These are phyloP conservation scores for Heliocidaris erythrogramma DNA, from an alignment of 35 echinoderm and acorn worm species.

Conservation along the genomic window DNA sequence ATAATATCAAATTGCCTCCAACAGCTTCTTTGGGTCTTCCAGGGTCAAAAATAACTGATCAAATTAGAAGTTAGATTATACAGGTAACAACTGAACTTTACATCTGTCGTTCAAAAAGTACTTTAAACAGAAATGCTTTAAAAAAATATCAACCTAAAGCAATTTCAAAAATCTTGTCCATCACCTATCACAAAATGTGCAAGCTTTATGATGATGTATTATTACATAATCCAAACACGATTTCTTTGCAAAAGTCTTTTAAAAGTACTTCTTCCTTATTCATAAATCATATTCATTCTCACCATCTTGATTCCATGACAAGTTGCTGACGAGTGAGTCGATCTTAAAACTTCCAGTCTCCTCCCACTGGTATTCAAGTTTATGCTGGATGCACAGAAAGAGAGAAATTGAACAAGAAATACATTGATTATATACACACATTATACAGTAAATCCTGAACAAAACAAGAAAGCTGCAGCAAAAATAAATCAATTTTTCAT, in stretches of 20 bases:
- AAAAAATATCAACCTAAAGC: neutral
- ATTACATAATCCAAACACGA: neutral
- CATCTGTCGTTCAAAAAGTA: no score
- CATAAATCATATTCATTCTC: conserved; percentile 2
- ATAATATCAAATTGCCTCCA: no score
- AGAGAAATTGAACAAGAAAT: conserved; percentile 45
- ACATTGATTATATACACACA: neutral
- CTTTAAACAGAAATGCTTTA: neutral
- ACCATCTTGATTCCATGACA: conserved; percentile 99
- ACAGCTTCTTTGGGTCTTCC: no score
- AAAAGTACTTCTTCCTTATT: neutral
- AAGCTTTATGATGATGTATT: neutral
- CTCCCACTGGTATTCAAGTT: conserved; percentile 85
- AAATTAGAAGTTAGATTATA: no score
- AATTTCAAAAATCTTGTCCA: neutral
- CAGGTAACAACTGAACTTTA: no score
- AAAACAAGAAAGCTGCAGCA: neutral
- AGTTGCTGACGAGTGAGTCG: conserved; percentile 87
- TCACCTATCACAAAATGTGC: neutral
- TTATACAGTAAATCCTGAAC: neutral
- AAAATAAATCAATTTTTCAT: no score
- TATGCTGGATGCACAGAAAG: conserved; percentile 55
- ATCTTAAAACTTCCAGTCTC: conserved; percentile 86
- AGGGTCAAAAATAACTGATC: no score
- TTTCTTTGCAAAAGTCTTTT: neutral